Evolutionary conservation across 2,797 vertebrate genomes (phyloP), one percentile per base, ranked within the genome.

Genomic region (Galaxias olidus): DNA sequence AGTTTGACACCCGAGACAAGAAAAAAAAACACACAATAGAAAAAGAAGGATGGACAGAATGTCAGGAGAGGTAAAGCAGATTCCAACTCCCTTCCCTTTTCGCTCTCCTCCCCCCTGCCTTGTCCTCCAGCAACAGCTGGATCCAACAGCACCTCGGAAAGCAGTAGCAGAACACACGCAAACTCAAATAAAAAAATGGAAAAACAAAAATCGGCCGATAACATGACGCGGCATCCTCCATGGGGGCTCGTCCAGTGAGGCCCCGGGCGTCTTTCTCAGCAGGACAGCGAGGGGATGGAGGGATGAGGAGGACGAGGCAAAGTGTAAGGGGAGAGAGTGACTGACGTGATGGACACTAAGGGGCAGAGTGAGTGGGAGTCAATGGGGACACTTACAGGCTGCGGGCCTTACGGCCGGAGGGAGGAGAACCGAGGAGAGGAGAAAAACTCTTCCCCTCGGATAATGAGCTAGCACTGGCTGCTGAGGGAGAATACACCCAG

Each of bases 381-480:
- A 19, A 13, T 59, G 43, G 12, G 44, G 46, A 12, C 8, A 14
- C 57, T 46, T 53, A 15, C 55, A 76, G 74, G 46, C 74, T 68
- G 68, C 3, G 59, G 72, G 72, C 8, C 9, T 8, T 56, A 59
- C 9, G 71, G 68, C 73, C n/a, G 3, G 17, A 76, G 74, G 77
- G 40, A 71, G 60, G 58, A 50, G n/a, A n/a, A n/a, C n/a, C n/a
- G n/a, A 69, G 30, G 56, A 65, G 20, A 45, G 54, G 69, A 73
- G 69, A 73, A 43, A 44, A 44, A 40, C 63, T 59, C 75, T 72
- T 71, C 63, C 73, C 49, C 30, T 51, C 63, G 76, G 72, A 84
- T 79, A 80, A 83, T 79, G 74, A 87, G 69, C 61, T 63, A 71
- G 69, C 20, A n/a, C 18, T 50, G 14, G 49, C 49, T 17, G n/a